These are phyloP conservation scores for Acrocephalus kingi DNA, from an alignment of 2,113 vertebrate genomes.

Conservation along the genomic window DNA sequence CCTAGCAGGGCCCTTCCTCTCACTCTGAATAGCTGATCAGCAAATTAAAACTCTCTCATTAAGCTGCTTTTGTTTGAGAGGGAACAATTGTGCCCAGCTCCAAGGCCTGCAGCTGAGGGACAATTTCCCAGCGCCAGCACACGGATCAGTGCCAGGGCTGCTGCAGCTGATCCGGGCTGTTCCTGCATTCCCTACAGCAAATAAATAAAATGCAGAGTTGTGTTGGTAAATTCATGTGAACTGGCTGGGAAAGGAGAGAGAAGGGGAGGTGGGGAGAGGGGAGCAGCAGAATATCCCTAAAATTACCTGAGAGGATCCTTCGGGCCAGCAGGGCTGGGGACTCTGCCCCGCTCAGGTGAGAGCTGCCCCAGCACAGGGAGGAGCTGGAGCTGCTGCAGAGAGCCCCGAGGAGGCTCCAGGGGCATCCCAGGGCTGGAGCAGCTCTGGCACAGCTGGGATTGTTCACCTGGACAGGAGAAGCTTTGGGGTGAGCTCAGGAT, in stretches of 20 bases:
- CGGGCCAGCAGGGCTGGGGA: accelerated
- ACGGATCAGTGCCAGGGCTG: not conserved
- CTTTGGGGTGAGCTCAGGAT: not conserved
- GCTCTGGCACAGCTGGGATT: not conserved
- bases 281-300: not conserved
- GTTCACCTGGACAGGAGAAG: not conserved
- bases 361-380: not conserved
- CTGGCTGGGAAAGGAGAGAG: not conserved
- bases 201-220: not conserved
- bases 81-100: not conserved
- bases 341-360: not conserved
- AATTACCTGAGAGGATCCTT: accelerated
- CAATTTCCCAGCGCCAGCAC: not conserved
- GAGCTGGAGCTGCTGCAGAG: not conserved
- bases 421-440: not conserved
- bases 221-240: accelerated
- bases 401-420: not conserved
- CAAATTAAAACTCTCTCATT: slow-evolving; percentile 22
- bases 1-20: not conserved
- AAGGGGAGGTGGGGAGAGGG: not conserved
- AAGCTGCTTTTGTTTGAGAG: not conserved
- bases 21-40: not conserved
- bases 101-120: slow-evolving; percentile 28
- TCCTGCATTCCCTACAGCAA: not conserved
- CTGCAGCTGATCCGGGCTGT: not conserved